phyloP scores from a whole-genome alignment of 2,888 invertebrate genomes.

The Hemaris fuciformis region DNA sequence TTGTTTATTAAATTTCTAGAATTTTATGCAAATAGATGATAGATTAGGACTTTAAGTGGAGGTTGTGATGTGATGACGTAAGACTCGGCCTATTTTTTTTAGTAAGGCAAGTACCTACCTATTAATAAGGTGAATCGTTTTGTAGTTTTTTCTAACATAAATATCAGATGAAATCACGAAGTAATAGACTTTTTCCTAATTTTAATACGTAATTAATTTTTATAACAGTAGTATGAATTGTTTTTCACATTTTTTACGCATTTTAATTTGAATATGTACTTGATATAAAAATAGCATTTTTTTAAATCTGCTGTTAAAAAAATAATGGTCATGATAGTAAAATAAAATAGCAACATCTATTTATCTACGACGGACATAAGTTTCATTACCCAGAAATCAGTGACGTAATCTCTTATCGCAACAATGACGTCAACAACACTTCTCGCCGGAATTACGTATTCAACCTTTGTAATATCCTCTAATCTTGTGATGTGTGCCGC shows the following conservation, averaged over 20 bases:
- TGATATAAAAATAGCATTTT: too few species aligned
- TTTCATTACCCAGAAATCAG: neutral
- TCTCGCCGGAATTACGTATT: slow-evolving; percentile 33
- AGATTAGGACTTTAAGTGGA: slow-evolving; percentile 6
- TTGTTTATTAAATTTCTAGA: slow-evolving; percentile 6
- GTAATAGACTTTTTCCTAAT: too few species aligned
- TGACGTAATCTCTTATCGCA: neutral
- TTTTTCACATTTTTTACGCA: too few species aligned
- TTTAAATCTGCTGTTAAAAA: too few species aligned
- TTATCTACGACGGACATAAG: too few species aligned
- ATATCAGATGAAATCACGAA: too few species aligned
- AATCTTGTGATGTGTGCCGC: slow-evolving; percentile 35
- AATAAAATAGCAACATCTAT: too few species aligned
- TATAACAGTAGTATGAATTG: too few species aligned
- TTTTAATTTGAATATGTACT: too few species aligned
- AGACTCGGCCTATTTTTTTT: neutral
- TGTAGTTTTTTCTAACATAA: neutral
- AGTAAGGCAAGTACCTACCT: too few species aligned
- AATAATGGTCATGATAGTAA: too few species aligned
- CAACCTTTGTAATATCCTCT: slow-evolving; percentile 33
- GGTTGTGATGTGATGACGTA: neutral
- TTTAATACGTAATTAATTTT: too few species aligned
- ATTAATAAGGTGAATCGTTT: neutral
- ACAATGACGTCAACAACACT: slow-evolving; percentile 20
- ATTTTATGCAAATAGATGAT: slow-evolving; percentile 8